These are phyloP conservation scores for Limnephilus auricula DNA, from an alignment of 2,888 invertebrate species.

Conservation along the genomic window DNA sequence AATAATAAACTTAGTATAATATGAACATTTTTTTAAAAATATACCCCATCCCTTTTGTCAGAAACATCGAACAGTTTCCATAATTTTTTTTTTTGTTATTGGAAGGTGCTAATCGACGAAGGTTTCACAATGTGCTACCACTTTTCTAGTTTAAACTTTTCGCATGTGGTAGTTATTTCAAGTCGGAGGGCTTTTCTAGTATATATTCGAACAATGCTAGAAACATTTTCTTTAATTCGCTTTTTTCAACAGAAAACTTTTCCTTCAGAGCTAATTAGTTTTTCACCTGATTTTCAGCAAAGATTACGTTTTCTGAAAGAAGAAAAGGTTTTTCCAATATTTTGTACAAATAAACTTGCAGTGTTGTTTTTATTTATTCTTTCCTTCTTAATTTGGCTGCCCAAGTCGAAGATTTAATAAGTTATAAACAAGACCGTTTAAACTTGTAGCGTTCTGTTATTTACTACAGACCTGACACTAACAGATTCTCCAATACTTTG, in stretches of 20 bases:
- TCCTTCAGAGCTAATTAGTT: not conserved
- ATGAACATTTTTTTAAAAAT: too few relatives aligned
- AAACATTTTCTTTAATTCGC: not conserved
- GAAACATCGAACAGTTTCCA: too few relatives aligned
- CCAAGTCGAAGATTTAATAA: not conserved
- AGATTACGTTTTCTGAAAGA: not conserved
- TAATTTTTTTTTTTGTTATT: too few relatives aligned
- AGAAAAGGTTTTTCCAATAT: not conserved
- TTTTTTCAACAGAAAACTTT: slow-evolving; percentile 10
- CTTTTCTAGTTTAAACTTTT: too few relatives aligned
- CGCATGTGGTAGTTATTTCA: not conserved
- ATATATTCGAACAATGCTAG: not conserved
- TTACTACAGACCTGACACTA: too few relatives aligned
- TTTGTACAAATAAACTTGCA: not conserved
- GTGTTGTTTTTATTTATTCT: not conserved
- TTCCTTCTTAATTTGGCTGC: not conserved
- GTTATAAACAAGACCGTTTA: not conserved
- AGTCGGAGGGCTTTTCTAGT: not conserved
- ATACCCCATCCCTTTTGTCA: too few relatives aligned
- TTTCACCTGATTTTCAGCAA: slow-evolving; percentile 7
- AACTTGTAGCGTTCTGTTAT: too few relatives aligned
- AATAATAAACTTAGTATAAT: too few relatives aligned
- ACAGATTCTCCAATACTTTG: too few relatives aligned
- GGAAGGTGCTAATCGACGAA: too few relatives aligned
- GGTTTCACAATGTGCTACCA: too few relatives aligned